These are phyloP conservation scores for Apus apus DNA, from an alignment of 2,113 vertebrate genomes.

Conservation along the genomic window DNA sequence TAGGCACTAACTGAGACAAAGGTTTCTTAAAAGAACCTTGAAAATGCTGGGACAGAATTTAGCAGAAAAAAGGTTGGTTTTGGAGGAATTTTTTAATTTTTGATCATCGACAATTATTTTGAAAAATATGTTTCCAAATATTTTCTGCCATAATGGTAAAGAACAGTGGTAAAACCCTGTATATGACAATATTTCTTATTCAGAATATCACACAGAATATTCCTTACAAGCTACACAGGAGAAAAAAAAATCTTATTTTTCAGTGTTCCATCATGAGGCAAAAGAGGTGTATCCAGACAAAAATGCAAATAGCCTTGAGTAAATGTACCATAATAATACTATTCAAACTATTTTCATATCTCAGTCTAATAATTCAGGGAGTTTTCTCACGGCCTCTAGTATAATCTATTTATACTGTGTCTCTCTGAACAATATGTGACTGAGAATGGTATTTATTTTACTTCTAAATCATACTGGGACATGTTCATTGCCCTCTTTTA, in stretches of 20 bases:
- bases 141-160: background rate
- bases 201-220: background rate
- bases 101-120: background rate
- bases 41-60: background rate
- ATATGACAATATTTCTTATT: background rate
- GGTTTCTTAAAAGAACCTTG: background rate
- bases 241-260: background rate
- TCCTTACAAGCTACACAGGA: background rate
- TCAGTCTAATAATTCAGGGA: background rate
- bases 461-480: conserved; percentile 17
- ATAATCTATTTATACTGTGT: conserved; percentile 21
- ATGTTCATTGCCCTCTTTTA: background rate
- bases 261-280: background rate
- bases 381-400: conserved; percentile 1
- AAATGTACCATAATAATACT: background rate
- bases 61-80: background rate
- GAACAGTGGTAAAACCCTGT: accelerated
- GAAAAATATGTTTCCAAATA: background rate
- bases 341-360: background rate
- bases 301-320: background rate
- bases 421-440: conserved; percentile 4
- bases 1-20: background rate
- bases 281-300: background rate
- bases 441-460: conserved; percentile 39
- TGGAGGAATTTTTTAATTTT: background rate